Evolutionary conservation across 2,888 invertebrate species (phyloP).

Genomic region (Cremastinae sp.): DNA sequence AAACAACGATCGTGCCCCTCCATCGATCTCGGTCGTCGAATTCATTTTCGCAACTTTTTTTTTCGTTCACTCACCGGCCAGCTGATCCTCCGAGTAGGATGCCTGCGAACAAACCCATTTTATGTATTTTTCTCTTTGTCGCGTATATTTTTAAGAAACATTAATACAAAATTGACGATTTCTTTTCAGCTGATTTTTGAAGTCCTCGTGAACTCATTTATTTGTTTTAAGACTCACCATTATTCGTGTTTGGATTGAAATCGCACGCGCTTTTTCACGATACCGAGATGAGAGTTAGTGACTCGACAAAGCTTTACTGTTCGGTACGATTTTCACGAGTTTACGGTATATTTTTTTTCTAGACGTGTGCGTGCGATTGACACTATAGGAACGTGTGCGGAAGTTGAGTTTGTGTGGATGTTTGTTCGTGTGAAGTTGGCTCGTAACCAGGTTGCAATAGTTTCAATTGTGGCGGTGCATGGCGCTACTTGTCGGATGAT

Average conservation of each 20-base stretch:
- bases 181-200: too few relatives aligned
- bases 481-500: too few relatives aligned
- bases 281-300: constrained; percentile 15
- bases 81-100: constrained; percentile 94
- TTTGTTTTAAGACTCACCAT: constrained; percentile 48
- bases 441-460: too few relatives aligned
- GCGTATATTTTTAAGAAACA: background rate
- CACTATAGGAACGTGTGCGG: background rate
- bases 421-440: too few relatives aligned
- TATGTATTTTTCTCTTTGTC: constrained; percentile 11
- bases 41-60: background rate
- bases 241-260: constrained; percentile 44
- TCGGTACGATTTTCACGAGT: background rate
- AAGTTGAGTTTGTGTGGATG: background rate
- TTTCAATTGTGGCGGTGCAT: too few relatives aligned
- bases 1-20: constrained; percentile 67
- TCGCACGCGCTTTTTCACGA: constrained; percentile 52
- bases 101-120: constrained; percentile 83
- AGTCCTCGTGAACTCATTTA: too few relatives aligned
- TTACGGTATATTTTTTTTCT: too few relatives aligned
- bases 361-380: background rate
- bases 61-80: constrained; percentile 89
- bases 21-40: constrained; percentile 49
- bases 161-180: constrained; percentile 2
- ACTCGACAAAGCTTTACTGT: background rate